Conservation (phyloP, 2,113 vertebrate species). For the Rhinichthys klamathensis region DNA sequence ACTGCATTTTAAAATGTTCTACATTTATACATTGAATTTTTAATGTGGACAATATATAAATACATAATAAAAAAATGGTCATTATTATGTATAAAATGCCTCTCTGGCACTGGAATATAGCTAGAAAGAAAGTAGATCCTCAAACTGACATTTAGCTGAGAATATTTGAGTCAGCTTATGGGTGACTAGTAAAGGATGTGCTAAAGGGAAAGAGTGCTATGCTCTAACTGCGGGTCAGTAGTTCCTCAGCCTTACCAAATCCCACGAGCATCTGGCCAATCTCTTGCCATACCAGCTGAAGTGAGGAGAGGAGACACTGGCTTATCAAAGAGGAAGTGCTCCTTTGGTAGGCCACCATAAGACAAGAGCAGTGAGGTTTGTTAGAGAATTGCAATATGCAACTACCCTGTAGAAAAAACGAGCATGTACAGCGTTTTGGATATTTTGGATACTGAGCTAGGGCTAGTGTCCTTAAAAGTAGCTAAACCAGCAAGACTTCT, state of each 20-base stretch:
- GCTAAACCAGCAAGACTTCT: not conserved
- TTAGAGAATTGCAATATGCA: constrained; percentile 42
- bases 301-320: constrained; percentile 79
- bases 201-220: constrained; percentile 7
- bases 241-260: constrained; percentile 72
- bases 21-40: too few species aligned
- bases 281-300: constrained; percentile 77
- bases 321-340: constrained; percentile 81
- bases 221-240: not conserved
- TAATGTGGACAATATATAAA: too few species aligned
- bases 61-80: too few species aligned
- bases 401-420: not conserved
- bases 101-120: not conserved
- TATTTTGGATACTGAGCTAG: not conserved
- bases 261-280: constrained; percentile 78
- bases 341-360: constrained; percentile 66
- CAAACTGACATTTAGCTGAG: not conserved
- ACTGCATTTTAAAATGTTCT: too few species aligned
- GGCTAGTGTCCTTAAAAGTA: not conserved
- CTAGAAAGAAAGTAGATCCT: not conserved
- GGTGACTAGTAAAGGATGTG: not conserved
- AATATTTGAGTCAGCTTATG: not conserved
- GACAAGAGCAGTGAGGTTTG: constrained; percentile 38
- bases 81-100: not conserved
- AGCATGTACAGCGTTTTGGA: not conserved